phyloP scores from a whole-genome alignment of 1,140 invertebrate species.

The Phymastichus coffea region DNA sequence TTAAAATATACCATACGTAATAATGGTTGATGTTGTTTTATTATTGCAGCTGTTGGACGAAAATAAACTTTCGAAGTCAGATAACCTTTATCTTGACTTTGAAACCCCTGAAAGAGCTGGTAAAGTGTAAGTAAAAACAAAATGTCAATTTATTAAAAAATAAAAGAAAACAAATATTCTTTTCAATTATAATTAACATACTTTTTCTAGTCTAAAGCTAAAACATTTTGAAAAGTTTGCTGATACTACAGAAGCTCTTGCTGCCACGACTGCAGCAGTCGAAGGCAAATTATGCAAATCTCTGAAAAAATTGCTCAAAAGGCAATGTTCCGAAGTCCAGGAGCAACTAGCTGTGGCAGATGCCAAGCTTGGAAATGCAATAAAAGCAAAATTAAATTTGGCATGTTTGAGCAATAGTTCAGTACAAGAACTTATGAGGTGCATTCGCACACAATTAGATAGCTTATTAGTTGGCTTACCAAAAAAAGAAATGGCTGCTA shows the following conservation, averaged over 20 bases:
- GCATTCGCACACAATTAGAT: slow-evolving; percentile 91
- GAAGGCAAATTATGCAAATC: slow-evolving; percentile 95
- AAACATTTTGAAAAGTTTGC: slow-evolving; percentile 95
- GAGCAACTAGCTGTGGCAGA: slow-evolving; percentile 92
- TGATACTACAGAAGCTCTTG: slow-evolving; percentile 92
- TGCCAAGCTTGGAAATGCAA: slow-evolving; percentile 89
- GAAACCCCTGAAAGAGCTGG: slow-evolving; percentile 82
- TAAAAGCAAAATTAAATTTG: slow-evolving; percentile 93
- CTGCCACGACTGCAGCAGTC: slow-evolving; percentile 86
- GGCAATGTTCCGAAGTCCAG: slow-evolving; percentile 75
- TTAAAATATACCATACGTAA: too few species aligned
- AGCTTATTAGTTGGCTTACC: slow-evolving; percentile 81
- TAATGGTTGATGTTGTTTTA: slow-evolving; percentile 31
- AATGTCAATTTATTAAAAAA: neutral
- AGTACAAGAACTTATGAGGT: slow-evolving; percentile 92
- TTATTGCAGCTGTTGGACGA: slow-evolving; percentile 82
- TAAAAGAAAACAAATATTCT: neutral
- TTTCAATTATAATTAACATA: neutral
- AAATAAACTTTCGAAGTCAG: slow-evolving; percentile 83
- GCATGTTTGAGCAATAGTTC: slow-evolving; percentile 85
- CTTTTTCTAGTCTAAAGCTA: slow-evolving; percentile 75
- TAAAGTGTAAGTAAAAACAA: slow-evolving; percentile 74
- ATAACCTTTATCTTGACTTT: slow-evolving; percentile 91
- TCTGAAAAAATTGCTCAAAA: slow-evolving; percentile 91
- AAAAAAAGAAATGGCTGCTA: slow-evolving; percentile 91